Evolutionary conservation across 2,888 invertebrate species (phyloP), one percentile per base, ranked within the genome.

Genomic region (Sthenelais limicola): DNA sequence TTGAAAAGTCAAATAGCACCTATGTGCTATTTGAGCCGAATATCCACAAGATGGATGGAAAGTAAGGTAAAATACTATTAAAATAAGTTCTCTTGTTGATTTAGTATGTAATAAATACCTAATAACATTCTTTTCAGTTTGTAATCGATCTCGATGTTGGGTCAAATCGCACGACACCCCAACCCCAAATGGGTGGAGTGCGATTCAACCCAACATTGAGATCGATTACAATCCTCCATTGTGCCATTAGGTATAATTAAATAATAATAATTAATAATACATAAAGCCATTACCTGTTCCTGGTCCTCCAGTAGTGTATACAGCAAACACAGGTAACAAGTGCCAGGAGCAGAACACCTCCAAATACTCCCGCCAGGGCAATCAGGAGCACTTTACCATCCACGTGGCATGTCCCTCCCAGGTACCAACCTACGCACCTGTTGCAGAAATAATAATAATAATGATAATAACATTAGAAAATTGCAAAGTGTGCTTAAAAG

Each of bases 271-370:
- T 12, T 43, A 12, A 9, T 18, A 9, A 43, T 12, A 43, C 12
- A 43, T 18, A 43, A 43, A 43, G 43, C 51, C 30, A 32, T 30
- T 24, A 48, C 67, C 48, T 67, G 47, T 48, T 18, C 7, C 30
- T 18, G 28, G n/a, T 67, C 67, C 67, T 67, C 67, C 67, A 67
- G 67, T 62, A 62, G 24, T 18, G 24, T 3, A 67, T 35, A 30
- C 67, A 67, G 48, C 67, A 67, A 3, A 18, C 48, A 24, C 67
- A 67, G 48, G 47, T 47, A 32, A 67, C 32, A 9, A 67, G 26
- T 21, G 47, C 67, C 12, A 67, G 28, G 24, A 67, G 67, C 21
- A 67, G 67, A 21, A 67, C 32, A 2, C n/a, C 67, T 24, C 21
- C 67, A 5, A 67, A 7, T 18, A 67, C 48, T 15, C 28, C 26